phyloP scores from a whole-genome alignment of 2,888 invertebrate species.

The Cactoblastis cactorum region DNA sequence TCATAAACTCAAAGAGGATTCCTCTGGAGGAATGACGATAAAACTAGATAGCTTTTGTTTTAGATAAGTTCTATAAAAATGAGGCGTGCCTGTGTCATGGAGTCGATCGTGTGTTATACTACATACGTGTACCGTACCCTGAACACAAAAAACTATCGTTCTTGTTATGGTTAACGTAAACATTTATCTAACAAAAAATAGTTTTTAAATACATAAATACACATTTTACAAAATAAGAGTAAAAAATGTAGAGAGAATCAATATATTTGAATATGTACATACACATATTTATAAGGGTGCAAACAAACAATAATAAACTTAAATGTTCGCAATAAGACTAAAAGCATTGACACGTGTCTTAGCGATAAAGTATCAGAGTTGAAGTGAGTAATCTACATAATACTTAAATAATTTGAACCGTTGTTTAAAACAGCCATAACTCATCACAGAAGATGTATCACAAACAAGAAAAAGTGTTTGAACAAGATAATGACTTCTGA shows the following conservation, averaged over 20 bases:
- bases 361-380: background rate
- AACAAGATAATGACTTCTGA: slow-evolving; percentile 9
- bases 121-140: background rate
- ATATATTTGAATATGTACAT: too few relatives aligned
- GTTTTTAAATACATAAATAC: too few relatives aligned
- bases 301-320: too few relatives aligned
- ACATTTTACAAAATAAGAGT: too few relatives aligned
- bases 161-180: too few relatives aligned
- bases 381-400: background rate
- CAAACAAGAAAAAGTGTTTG: slow-evolving; percentile 2
- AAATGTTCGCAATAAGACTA: too few relatives aligned
- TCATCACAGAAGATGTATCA: background rate
- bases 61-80: background rate
- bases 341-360: background rate
- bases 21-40: background rate
- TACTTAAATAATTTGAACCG: background rate
- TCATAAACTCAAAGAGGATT: background rate
- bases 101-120: background rate
- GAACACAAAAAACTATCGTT: too few relatives aligned
- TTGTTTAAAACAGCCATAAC: background rate
- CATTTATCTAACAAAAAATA: too few relatives aligned
- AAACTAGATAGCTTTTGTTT: background rate
- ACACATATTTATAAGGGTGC: too few relatives aligned
- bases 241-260: too few relatives aligned
- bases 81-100: background rate